These are phyloP conservation scores for Pseudopodoces humilis DNA, from an alignment of 2,113 vertebrate species.

Conservation along the genomic window DNA sequence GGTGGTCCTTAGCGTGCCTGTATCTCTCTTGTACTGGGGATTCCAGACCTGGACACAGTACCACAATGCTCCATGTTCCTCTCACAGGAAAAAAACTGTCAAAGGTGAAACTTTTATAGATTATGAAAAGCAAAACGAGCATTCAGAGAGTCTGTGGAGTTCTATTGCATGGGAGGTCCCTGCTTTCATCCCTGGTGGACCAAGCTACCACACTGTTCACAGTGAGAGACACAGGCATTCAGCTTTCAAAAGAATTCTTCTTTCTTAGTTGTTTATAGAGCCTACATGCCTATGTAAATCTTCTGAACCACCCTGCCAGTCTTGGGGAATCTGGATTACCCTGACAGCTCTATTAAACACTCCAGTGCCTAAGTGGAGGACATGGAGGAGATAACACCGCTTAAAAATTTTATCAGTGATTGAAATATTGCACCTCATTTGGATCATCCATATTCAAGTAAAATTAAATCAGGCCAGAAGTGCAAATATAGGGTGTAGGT, in stretches of 20 bases:
- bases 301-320: background rate
- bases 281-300: background rate
- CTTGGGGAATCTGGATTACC: background rate
- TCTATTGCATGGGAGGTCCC: accelerated
- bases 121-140: background rate
- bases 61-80: background rate
- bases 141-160: background rate
- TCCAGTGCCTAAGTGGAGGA: background rate
- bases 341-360: background rate
- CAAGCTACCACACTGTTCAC: background rate
- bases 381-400: background rate
- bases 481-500: background rate
- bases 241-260: background rate
- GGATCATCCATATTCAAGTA: background rate
- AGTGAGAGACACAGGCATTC: background rate
- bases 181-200: background rate
- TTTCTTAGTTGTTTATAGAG: background rate
- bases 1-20: background rate
- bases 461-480: background rate
- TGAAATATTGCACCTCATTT: background rate
- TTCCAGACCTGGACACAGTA: background rate
- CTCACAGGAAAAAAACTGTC: background rate
- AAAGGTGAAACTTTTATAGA: background rate
- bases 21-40: background rate
- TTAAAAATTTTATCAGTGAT: background rate